phyloP scores from a whole-genome alignment of 2,113 vertebrate genomes.

The Amia ocellicauda region DNA sequence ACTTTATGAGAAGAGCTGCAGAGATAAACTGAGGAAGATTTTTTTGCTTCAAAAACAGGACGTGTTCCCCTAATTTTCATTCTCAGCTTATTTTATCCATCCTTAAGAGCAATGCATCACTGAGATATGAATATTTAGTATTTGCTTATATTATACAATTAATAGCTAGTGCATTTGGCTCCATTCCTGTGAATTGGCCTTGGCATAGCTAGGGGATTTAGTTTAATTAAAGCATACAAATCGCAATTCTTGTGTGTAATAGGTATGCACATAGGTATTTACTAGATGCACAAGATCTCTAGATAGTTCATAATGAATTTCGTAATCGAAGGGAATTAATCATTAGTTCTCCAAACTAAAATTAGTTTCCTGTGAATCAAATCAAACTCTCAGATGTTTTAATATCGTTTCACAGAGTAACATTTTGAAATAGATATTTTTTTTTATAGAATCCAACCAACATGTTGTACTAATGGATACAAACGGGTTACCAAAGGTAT shows the following conservation, averaged over 20 bases:
- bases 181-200: not conserved
- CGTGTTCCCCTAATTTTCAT: not conserved
- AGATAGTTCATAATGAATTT: slow-evolving; percentile 2
- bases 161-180: not conserved
- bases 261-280: not conserved
- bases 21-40: not conserved
- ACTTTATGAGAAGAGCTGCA: not conserved
- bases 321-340: not conserved
- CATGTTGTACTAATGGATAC: no score
- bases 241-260: not conserved
- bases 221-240: not conserved
- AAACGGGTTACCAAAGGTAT: no score
- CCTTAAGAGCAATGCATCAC: slow-evolving; percentile 3
- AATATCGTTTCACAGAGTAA: no score
- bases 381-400: no score
- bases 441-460: no score
- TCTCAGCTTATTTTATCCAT: slow-evolving; percentile 10
- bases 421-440: no score
- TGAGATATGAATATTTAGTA: slow-evolving; percentile 16
- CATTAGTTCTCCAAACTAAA: no score
- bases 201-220: not conserved
- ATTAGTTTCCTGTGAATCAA: no score
- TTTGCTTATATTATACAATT: not conserved
- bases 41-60: not conserved
- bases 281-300: not conserved